Evolutionary conservation across 2,888 invertebrate species (phyloP), one percentile per base, ranked within the genome.

Genomic region (Phaedon cochleariae): DNA sequence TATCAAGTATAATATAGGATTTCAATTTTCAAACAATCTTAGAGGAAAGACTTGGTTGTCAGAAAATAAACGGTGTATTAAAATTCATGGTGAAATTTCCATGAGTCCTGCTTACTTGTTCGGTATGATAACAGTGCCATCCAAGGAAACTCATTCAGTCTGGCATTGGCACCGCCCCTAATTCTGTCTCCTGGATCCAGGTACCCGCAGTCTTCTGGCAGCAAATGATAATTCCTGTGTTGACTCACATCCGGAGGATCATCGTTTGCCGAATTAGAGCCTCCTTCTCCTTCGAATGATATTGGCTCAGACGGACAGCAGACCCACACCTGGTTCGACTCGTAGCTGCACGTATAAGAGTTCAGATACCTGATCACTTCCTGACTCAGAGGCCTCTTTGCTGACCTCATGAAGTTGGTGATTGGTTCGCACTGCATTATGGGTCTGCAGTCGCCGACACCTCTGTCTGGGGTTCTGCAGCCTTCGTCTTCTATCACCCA

Each of bases 61-160:
- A n/a, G n/a, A n/a, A n/a, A n/a, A n/a, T n/a, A n/a, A n/a, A n/a
- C n/a, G n/a, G n/a, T n/a, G n/a, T n/a, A n/a, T n/a, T n/a, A n/a
- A n/a, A n/a, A n/a, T n/a, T n/a, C n/a, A n/a, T n/a, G n/a, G n/a
- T n/a, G n/a, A n/a, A n/a, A n/a, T n/a, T n/a, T n/a, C n/a, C n/a
- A n/a, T n/a, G n/a, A n/a, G n/a, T n/a, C 7, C n/a, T 9, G 22
- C 72, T 72, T 63, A 74, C 74, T 64, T 57, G 70, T 60, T 68
- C 59, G 64, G 29, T 74, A 69, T 1, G 87, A 86, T 12, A 93
- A 77, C 0, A 92, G 82, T 0, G 89, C 90, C 90, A 92, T 90
- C 92, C 92, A 93, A 0, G 92, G 92, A 81, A 88, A 91, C 73
- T 92, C 90, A 46, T 85, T 87, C 3, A 91, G 78, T 0, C 63